phyloP scores from a whole-genome alignment of 2,113 vertebrate genomes.

The Mola mola region DNA sequence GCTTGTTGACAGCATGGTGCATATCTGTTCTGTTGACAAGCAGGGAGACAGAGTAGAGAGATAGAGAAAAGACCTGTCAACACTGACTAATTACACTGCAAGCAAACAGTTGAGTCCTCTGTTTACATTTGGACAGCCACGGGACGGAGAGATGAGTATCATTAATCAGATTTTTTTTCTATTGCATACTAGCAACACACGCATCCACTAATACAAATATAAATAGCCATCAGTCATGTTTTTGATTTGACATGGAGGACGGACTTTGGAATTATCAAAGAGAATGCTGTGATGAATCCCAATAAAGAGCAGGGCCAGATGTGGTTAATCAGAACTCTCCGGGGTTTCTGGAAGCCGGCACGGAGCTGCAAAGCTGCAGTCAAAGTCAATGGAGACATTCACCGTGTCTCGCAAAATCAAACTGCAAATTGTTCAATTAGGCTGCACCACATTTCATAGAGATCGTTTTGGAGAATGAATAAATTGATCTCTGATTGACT shows the following conservation, averaged over 20 bases:
- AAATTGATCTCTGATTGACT: constrained; percentile 32
- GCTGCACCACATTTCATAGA: constrained; percentile 6
- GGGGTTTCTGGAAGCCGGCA: constrained; percentile 20
- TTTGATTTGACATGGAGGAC: constrained; percentile 71
- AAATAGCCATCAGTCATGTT: constrained; percentile 73
- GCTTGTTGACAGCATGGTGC: constrained; percentile 70
- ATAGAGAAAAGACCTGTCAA: constrained; percentile 68
- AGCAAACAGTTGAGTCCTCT: constrained; percentile 74
- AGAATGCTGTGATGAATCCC: constrained; percentile 64
- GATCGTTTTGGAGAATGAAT: constrained; percentile 24
- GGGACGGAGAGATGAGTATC: constrained; percentile 69
- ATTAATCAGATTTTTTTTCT: constrained; percentile 74
- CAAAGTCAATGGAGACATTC: constrained; percentile 56
- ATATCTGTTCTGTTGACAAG: constrained; percentile 71
- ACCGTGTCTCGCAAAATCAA: constrained; percentile 46
- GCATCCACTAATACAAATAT: constrained; percentile 53
- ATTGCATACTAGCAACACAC: constrained; percentile 44
- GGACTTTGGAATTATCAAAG: constrained; percentile 65
- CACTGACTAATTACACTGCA: constrained; percentile 76
- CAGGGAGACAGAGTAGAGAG: constrained; percentile 52
- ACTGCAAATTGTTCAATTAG: constrained; percentile 37
- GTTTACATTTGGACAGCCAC: constrained; percentile 77
- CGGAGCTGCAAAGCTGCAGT: constrained; percentile 35
- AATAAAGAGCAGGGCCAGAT: constrained; percentile 63
- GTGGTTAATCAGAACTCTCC: constrained; percentile 59